Conservation (phyloP, 2,888 invertebrate species). For the Folsomia candida region DNA sequence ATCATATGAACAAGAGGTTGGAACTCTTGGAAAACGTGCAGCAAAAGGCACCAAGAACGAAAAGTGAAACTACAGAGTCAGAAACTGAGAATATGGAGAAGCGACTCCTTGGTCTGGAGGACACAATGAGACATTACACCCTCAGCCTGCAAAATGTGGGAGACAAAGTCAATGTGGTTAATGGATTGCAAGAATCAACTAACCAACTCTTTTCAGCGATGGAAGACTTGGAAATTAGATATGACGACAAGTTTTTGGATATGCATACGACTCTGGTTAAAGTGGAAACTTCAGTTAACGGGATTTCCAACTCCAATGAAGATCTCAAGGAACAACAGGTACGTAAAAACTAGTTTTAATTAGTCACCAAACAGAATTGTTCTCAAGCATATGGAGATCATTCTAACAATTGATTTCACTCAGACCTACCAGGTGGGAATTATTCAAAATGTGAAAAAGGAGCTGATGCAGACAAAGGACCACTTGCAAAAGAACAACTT, state of each 20-base stretch:
- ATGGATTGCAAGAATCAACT: conserved; percentile 37
- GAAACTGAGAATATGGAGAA: neutral
- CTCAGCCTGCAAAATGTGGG: conserved; percentile 35
- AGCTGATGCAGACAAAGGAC: conserved; percentile 30
- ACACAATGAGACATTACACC: conserved; percentile 34
- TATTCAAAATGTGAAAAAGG: conserved; percentile 36
- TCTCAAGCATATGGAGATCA: neutral
- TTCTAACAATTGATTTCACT: conserved; percentile 7
- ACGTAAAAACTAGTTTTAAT: too few relatives aligned
- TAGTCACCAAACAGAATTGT: neutral
- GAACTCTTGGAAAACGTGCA: conserved; percentile 36
- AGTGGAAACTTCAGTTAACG: conserved; percentile 39
- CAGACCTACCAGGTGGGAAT: conserved; percentile 36
- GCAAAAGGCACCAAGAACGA: neutral
- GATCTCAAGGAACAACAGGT: conserved; percentile 47
- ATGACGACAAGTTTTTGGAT: conserved; percentile 42
- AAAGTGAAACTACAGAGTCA: neutral
- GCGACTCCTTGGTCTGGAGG: conserved; percentile 21
- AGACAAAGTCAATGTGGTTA: conserved; percentile 35
- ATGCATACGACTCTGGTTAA: conserved; percentile 40
- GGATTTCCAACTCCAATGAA: conserved; percentile 30
- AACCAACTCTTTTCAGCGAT: conserved; percentile 42
- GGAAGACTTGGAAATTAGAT: conserved; percentile 44
- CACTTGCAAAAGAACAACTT: conserved; percentile 40
- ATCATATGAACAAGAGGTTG: conserved; percentile 32